Evolutionary conservation across 2,113 vertebrate genomes (phyloP), one percentile per base, ranked within the genome.

Genomic region (Forbesichthys agassizii): DNA sequence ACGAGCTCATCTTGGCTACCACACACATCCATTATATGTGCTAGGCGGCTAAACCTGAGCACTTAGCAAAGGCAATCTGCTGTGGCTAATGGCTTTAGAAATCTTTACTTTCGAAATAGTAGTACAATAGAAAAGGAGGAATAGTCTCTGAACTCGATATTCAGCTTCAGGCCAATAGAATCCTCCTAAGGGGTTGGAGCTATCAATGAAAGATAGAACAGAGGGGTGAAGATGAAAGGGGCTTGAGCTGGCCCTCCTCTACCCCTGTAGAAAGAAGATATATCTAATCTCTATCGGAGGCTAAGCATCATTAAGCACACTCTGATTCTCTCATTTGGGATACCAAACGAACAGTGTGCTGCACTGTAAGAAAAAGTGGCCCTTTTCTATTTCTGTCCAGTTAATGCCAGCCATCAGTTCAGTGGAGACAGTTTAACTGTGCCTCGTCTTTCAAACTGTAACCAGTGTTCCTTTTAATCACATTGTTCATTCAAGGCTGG

Each of bases 391-490:
- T 63, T 57, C 49, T 55, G 64, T 77, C 66, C 55, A 79, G 80
- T 87, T 84, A 81, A 74, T 78, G 70, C 76, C 78, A 85, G 78
- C 78, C 69, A 78, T 86, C 77, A 65, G n/a, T 82, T 85, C 73
- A 12, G 68, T 75, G 78, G 83, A 78, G 58, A 78, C 76, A 59
- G 61, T 68, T 77, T 72, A 79, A 84, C 79, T 75, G 66, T 71
- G 54, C 9, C 57, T 53, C 71, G 77, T 76, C 54, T 69, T 75
- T 77, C 73, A 71, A 54, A 20, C 63, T 56, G 62, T 61, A 74
- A 81, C 75, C 72, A 84, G 73, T 69, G 69, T 64, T 74, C 59
- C 53, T 69, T 64, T 51, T 85, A 85, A 86, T 81, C 65, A 52
- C 77, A 78, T 68, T 78, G 75, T 83, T 79, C 83, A 77, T 78